phyloP scores from a whole-genome alignment of 2,113 vertebrate genomes.

The Melanerpes formicivorus region DNA sequence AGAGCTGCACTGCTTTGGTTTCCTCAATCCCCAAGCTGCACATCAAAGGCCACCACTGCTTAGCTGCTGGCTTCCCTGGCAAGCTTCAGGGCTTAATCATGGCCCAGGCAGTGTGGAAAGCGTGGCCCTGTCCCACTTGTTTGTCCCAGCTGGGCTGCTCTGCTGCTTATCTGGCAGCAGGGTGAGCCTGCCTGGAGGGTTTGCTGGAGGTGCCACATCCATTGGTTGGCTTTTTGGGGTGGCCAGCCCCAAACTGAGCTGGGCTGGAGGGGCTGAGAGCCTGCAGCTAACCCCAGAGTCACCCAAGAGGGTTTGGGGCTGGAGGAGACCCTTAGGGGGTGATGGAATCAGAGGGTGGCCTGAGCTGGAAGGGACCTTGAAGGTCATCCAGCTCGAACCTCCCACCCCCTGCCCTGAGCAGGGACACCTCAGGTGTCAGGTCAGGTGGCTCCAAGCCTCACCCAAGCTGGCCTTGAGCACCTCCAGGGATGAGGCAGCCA shows the following conservation, averaged over 20 bases:
- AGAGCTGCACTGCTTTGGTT: neutral
- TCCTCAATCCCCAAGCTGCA: slow-evolving; percentile 32
- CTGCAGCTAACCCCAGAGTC: neutral
- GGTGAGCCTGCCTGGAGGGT: fast-evolving
- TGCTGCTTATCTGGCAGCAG: neutral
- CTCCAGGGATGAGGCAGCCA: no score
- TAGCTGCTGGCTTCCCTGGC: slow-evolving; percentile 23
- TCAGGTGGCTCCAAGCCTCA: no score
- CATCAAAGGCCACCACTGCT: slow-evolving; percentile 50
- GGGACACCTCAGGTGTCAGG: no score
- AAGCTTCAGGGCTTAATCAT: slow-evolving; percentile 38
- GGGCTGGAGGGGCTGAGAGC: no score
- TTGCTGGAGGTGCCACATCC: fast-evolving
- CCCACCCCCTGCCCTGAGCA: no score
- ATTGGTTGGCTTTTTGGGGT: neutral
- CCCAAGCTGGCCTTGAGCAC: no score
- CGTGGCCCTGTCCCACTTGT: neutral
- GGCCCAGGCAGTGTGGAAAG: neutral
- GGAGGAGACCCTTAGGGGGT: neutral
- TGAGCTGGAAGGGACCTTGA: no score
- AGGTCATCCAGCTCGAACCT: no score
- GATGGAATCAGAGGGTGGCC: no score
- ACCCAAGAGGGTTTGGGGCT: neutral
- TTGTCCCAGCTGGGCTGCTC: neutral
- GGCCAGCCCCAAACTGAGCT: fast-evolving